Base-by-base conservation (phyloP, 2,888 invertebrate species). In the Conchocele bisecta region DNA sequence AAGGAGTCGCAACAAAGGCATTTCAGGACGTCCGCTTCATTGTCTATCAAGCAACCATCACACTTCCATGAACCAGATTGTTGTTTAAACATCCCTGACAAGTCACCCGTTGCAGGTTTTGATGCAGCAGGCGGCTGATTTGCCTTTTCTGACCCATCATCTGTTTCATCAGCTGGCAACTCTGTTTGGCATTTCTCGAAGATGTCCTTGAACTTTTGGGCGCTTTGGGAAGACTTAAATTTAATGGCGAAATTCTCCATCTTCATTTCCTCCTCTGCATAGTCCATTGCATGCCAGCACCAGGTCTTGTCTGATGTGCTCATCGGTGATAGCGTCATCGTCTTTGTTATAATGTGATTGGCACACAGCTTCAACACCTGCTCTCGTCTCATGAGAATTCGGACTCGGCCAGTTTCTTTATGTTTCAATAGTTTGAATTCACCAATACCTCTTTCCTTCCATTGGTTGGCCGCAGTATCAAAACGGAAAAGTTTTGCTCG, bases 391-490 rank as follows among this genome's bases (percentile, higher is more conserved):
- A 98, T 98, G 1, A 98, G 91, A 17, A 98, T 93, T 46, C 97
- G 93, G 94, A 94, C 44, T 94, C 94, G 75, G 9, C 76, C 69
- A 0, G 71, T 95, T 20, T 64, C 69, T 24, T 75, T 79, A 71
- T 87, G 82, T 33, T 70, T 70, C 11, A 98, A 92, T 20, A 98
- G 93, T 91, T 97, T 97, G 42, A 98, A 93, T 70, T 94, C 94
- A 1, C 98, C 98, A 58, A 95, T 92, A 0, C 98, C 98, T 73
- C 97, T 94, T 89, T 98, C 98, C 88, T 97, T 97, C 98, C 98
- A 98, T 88, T 97, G 96, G 72, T 95, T 95, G 3, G 94, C 93
- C 0, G 93, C 93, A 0, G 61, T 39, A n/a, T 93, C 93, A 88
- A 94, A 96, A 2, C 97, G 94, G 91, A 93, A 97, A 6, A 98